Evolutionary conservation across 2,113 vertebrate species (phyloP).

Genomic region (Scophthalmus maximus): DNA sequence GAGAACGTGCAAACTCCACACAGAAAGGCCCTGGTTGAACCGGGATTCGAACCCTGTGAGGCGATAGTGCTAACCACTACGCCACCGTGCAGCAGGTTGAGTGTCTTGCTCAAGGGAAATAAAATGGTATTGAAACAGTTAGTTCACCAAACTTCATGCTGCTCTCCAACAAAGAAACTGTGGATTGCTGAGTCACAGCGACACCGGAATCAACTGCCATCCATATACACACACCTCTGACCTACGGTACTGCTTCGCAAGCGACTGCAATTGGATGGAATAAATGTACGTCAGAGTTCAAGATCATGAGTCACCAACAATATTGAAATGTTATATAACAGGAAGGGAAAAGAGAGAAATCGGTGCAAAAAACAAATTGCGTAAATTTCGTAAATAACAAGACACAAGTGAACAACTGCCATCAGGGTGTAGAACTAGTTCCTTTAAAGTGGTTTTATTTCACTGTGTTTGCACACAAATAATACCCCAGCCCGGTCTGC

Average conservation of each 20-base stretch:
- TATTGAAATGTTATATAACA: neutral
- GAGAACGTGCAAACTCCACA: too few relatives aligned
- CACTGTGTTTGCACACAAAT: too few relatives aligned
- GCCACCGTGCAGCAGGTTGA: neutral
- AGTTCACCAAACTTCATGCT: neutral
- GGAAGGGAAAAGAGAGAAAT: too few relatives aligned
- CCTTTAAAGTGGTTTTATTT: too few relatives aligned
- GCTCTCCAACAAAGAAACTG: neutral
- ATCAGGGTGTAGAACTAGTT: too few relatives aligned
- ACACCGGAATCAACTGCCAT: neutral
- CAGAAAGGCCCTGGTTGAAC: too few relatives aligned
- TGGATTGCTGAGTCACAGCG: neutral
- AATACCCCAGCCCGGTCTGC: too few relatives aligned
- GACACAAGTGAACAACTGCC: neutral
- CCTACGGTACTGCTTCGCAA: neutral
- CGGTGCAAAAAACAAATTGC: too few relatives aligned
- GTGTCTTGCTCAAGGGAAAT: conserved; percentile 6
- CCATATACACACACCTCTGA: neutral
- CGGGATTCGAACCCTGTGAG: too few relatives aligned
- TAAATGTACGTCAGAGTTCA: too few relatives aligned
- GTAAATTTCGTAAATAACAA: neutral
- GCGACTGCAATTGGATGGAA: neutral
- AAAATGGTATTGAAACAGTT: neutral
- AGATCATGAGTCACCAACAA: neutral
- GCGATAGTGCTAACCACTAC: too few relatives aligned